Base-by-base conservation (phyloP, 2,113 vertebrate species). In the Oryzias melastigma region DNA sequence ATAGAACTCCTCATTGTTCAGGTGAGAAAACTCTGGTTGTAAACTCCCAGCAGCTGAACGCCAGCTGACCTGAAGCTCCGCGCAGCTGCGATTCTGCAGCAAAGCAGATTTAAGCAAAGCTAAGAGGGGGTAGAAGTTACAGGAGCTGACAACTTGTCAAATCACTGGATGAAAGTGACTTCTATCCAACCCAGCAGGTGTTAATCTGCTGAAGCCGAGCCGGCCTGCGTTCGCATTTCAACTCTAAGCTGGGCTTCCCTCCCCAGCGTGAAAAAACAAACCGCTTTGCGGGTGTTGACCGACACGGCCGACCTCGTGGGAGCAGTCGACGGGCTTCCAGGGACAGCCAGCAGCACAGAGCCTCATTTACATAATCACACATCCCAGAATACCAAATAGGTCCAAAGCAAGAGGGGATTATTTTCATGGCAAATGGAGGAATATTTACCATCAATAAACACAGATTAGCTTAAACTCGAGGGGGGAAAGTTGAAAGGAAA, bases 341-440 rank as follows among this genome's bases (percentile, higher is more conserved):
- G 19, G 48, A 13, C 12, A 47, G 18, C 45, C 4, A 18, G 48
- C 48, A 22, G 48, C 48, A 49, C 18, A 22, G 48, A 14, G 48
- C 3, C 19, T 49, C n/a, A 22, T 50, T 50, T 22, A 14, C 20
- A 20, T 50, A 50, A 50, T 50, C 48, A 19, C 48, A 24, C 12
- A 50, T 50, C 48, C 35, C 48, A 50, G 19, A 50, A 50, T 50
- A 24, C 48, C 22, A 50, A 50, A 50, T 15, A 22, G 22, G 18
- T 14, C 48, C 20, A 50, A 50, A 50, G 48, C 20, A 50, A 14
- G 13, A 50, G 6, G 19, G 20, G 48, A 50, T 50, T 50, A 50
- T 20, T 50, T 50, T 22, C 48, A 50, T 22, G 48, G 48, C 12
- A 50, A 50, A 49, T 20, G 20, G 14, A 5, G 14, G 14, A 50